Evolutionary conservation across 1,140 invertebrate genomes (phyloP).

Genomic region (Cyclargus thomasi): DNA sequence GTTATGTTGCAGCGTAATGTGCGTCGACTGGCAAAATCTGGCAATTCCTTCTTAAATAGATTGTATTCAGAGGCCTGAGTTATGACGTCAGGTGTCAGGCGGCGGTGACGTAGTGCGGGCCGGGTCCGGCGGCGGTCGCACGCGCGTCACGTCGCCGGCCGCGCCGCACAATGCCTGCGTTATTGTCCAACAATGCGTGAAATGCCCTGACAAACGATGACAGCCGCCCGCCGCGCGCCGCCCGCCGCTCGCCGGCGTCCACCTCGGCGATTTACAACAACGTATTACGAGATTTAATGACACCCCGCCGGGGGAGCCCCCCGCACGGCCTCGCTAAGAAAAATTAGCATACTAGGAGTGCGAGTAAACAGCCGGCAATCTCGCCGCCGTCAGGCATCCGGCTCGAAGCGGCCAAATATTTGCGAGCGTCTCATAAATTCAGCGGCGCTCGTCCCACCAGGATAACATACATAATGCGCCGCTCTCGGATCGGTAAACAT

Average conservation of each 20-base stretch:
- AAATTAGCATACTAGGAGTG: conserved; percentile 54
- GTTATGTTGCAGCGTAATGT: background rate
- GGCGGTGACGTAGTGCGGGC: conserved; percentile 33
- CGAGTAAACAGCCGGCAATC: conserved; percentile 66
- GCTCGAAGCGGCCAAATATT: conserved; percentile 68
- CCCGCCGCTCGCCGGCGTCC: conserved; percentile 42
- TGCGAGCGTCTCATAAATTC: conserved; percentile 70
- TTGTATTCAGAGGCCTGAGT: conserved; percentile 21
- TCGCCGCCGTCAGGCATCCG: conserved; percentile 66
- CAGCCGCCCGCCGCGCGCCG: conserved; percentile 56
- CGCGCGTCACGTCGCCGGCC: conserved; percentile 50
- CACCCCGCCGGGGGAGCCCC: conserved; percentile 24
- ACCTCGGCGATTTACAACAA: conserved; percentile 70
- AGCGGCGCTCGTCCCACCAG: conserved; percentile 59
- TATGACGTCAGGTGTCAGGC: conserved; percentile 36
- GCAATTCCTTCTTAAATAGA: conserved; percentile 3
- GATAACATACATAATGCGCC: conserved; percentile 73
- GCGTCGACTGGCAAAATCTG: background rate
- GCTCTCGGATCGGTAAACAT: conserved; percentile 72
- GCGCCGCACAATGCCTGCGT: conserved; percentile 57
- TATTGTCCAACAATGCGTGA: conserved; percentile 73
- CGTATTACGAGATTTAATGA: conserved; percentile 74
- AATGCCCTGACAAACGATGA: conserved; percentile 72
- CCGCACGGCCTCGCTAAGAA: conserved; percentile 45
- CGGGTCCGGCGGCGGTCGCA: conserved; percentile 35